A percentile compares a stretch with the other conserved stretches of the same genome.
Evolutionary conservation across 2,113 vertebrate species (phyloP).

Genomic region (Pomatostomus ruficeps): DNA sequence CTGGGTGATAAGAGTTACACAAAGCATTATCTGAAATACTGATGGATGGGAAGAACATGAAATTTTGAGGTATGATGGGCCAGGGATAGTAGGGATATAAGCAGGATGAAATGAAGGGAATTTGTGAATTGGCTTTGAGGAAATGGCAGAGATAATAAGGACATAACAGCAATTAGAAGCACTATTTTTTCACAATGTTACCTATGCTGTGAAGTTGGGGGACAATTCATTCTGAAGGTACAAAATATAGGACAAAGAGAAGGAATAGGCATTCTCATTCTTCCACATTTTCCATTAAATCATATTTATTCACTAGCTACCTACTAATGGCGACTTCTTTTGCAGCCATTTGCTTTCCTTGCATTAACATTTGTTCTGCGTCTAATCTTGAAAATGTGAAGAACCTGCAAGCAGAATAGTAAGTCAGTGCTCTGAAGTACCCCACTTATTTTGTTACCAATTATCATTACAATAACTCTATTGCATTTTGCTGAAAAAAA

Average conservation of each 20-base stretch:
- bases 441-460: background rate
- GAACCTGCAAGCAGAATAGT: background rate
- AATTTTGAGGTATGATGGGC: background rate
- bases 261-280: background rate
- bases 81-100: background rate
- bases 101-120: background rate
- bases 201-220: background rate
- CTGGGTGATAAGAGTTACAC: background rate
- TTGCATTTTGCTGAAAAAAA: background rate
- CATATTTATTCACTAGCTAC: background rate
- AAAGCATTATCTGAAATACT: background rate
- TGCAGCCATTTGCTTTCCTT: background rate
- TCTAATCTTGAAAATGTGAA: background rate
- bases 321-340: background rate
- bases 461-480: background rate
- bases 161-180: background rate
- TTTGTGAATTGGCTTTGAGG: background rate
- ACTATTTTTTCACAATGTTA: background rate
- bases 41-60: background rate
- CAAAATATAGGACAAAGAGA: background rate
- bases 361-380: background rate
- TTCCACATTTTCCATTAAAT: background rate
- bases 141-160: background rate
- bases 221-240: background rate
- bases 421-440: background rate